phyloP scores from a whole-genome alignment of 2,113 vertebrate species.

The Phaethon lepturus region DNA sequence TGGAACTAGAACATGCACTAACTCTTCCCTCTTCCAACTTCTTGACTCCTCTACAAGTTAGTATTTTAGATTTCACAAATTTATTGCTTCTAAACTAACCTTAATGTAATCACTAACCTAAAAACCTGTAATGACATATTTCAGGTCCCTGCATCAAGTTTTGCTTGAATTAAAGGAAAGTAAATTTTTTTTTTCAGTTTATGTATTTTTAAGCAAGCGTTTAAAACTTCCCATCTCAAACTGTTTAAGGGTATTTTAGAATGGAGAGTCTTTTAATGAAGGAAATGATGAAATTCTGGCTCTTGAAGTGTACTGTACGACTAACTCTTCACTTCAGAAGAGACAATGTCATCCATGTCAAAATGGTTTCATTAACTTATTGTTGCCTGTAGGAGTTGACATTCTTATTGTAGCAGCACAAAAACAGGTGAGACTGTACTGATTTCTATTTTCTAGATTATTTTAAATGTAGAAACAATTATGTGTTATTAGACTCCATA shows the following conservation, averaged over 20 bases:
- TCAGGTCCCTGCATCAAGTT: neutral
- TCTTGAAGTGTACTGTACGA: neutral
- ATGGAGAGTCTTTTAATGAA: neutral
- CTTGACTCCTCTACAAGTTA: neutral
- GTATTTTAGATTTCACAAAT: neutral
- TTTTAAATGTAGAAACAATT: slow-evolving; percentile 43
- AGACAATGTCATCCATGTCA: accelerated
- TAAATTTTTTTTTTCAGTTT: neutral
- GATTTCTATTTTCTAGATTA: slow-evolving; percentile 16
- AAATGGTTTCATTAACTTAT: neutral
- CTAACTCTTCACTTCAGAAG: neutral
- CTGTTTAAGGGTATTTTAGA: neutral
- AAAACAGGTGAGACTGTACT: neutral
- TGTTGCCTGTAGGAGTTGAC: neutral
- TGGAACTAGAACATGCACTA: neutral
- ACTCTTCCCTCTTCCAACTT: neutral
- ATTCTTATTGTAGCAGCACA: neutral
- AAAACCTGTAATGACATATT: neutral
- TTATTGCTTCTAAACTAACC: neutral
- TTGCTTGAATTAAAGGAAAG: neutral
- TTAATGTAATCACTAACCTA: neutral
- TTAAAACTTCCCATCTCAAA: neutral
- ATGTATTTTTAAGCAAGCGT: neutral
- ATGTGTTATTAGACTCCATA: slow-evolving; percentile 32
- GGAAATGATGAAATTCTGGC: neutral